phyloP scores from a whole-genome alignment of 2,113 vertebrate genomes.

The Regulus satrapa region DNA sequence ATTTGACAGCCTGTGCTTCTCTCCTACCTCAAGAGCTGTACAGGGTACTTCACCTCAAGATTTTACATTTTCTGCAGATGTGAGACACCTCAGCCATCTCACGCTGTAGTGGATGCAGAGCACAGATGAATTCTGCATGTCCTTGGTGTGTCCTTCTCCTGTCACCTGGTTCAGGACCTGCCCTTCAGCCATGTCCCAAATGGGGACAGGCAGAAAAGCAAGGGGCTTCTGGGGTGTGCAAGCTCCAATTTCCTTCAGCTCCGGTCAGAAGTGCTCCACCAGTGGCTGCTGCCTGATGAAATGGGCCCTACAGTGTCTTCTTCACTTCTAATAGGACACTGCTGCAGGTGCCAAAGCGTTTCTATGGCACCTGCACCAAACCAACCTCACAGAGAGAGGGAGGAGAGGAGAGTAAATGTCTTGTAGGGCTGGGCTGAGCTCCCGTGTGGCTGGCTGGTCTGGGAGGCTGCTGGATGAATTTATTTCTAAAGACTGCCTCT shows the following conservation, averaged over 20 bases:
- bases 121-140: background rate
- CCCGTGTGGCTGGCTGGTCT: fast-evolving
- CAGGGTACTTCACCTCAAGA: fast-evolving
- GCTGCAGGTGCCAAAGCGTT: background rate
- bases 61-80: background rate
- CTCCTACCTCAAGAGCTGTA: background rate
- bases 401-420: background rate
- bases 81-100: background rate
- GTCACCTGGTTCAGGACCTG: background rate
- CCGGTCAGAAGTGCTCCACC: fast-evolving
- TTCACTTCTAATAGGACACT: background rate
- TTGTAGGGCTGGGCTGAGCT: background rate
- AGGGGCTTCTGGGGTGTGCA: background rate
- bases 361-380: background rate
- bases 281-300: background rate
- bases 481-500: background rate
- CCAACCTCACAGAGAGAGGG: background rate
- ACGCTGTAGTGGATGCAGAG: background rate
- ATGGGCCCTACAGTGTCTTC: fast-evolving
- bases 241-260: background rate
- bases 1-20: background rate
- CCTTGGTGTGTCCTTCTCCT: background rate
- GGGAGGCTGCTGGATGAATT: background rate
- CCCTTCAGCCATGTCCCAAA: background rate
- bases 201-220: background rate